Evolutionary conservation across 1,140 invertebrate genomes (phyloP).

Genomic region (Gonioctena quinquepunctata): DNA sequence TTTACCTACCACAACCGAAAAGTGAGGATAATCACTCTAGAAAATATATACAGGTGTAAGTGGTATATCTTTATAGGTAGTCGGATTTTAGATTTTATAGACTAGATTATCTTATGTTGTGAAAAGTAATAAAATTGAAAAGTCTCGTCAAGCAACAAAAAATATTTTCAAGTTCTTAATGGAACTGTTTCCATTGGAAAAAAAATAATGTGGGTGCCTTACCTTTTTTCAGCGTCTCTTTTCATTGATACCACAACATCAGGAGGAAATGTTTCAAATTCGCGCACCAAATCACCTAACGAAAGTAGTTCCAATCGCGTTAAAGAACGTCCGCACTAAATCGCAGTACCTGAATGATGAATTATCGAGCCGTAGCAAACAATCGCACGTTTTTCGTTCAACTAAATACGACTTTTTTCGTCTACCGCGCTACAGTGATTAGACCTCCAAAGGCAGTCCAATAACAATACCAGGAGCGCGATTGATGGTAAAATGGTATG

Average conservation of each 20-base stretch:
- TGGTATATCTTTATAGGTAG: too few relatives aligned
- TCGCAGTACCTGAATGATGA: background rate
- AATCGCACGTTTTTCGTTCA: background rate
- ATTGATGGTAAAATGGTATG: background rate
- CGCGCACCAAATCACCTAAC: background rate
- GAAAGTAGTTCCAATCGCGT: background rate
- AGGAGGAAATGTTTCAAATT: background rate
- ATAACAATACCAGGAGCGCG: background rate
- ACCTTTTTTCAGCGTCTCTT: background rate
- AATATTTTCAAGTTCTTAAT: too few relatives aligned
- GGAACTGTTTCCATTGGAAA: too few relatives aligned
- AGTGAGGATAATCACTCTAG: too few relatives aligned
- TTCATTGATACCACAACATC: background rate
- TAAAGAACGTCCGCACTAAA: background rate
- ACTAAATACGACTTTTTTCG: slow-evolving; percentile 3
- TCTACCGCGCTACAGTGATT: background rate
- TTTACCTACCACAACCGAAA: too few relatives aligned
- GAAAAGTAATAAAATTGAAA: too few relatives aligned
- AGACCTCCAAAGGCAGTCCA: background rate
- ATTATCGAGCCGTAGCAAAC: background rate
- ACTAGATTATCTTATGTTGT: too few relatives aligned
- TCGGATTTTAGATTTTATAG: too few relatives aligned
- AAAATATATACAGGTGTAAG: too few relatives aligned
- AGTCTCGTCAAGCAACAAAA: too few relatives aligned
- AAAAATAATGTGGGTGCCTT: background rate